phyloP scores from a whole-genome alignment of 2,888 invertebrate species.

The Cylloceria caligata region DNA sequence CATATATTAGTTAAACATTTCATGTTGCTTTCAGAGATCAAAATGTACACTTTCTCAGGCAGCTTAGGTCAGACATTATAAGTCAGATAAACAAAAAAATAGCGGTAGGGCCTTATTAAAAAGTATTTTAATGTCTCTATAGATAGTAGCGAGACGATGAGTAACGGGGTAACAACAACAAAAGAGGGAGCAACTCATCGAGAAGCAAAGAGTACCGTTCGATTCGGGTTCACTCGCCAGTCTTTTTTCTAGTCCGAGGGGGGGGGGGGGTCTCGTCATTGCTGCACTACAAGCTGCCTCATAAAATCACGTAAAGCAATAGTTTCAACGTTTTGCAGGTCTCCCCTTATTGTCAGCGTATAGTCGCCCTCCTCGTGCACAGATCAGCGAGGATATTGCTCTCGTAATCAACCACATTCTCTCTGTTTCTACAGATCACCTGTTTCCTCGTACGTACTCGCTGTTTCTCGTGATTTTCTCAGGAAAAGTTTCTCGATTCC shows the following conservation, averaged over 20 bases:
- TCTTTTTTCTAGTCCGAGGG: neutral
- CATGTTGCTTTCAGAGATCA: too few species aligned
- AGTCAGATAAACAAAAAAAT: too few species aligned
- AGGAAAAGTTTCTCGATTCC: constrained; percentile 15
- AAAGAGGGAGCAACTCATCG: constrained; percentile 11
- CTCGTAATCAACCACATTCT: constrained; percentile 39
- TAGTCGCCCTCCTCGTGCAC: neutral
- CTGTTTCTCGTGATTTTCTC: constrained; percentile 7
- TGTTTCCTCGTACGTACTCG: neutral
- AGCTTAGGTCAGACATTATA: too few species aligned
- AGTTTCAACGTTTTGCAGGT: constrained; percentile 5
- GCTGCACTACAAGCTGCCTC: constrained; percentile 21
- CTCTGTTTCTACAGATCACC: constrained; percentile 8
- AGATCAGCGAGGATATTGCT: neutral
- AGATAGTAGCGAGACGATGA: constrained; percentile 9
- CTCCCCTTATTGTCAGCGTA: neutral
- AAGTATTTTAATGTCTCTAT: too few species aligned
- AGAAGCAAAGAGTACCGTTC: constrained; percentile 62
- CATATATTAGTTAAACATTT: too few species aligned
- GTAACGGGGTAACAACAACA: constrained; percentile 54
- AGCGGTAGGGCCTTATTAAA: too few species aligned
- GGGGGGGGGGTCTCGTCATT: neutral
- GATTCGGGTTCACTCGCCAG: constrained; percentile 31
- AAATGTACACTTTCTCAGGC: too few species aligned
- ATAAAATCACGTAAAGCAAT: constrained; percentile 44